phyloP scores from a whole-genome alignment of 2,888 invertebrate genomes.

The Brenthis ino region DNA sequence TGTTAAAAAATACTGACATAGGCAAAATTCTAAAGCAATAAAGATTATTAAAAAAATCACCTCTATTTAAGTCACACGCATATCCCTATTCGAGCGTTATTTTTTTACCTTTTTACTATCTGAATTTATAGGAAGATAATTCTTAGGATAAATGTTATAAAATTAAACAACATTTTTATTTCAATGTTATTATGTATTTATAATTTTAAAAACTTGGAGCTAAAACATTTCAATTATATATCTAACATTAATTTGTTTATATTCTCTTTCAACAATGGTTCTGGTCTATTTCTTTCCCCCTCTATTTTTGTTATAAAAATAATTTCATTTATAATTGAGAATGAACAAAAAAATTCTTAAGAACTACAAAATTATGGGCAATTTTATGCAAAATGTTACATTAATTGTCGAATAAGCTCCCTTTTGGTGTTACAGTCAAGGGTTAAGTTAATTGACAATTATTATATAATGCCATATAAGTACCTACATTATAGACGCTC shows the following conservation, averaged over 20 bases:
- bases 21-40: too few species aligned
- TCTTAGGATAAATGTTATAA: not conserved
- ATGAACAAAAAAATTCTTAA: slow-evolving; percentile 47
- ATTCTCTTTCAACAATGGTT: slow-evolving; percentile 57
- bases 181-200: slow-evolving; percentile 70
- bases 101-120: too few species aligned
- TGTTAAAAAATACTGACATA: too few species aligned
- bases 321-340: slow-evolving; percentile 60
- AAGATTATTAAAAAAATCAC: too few species aligned
- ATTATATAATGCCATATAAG: slow-evolving; percentile 30
- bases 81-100: not conserved
- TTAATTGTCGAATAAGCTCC: slow-evolving; percentile 34
- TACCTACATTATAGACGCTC: slow-evolving; percentile 22
- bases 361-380: slow-evolving; percentile 47
- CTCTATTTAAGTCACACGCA: not conserved
- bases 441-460: slow-evolving; percentile 40
- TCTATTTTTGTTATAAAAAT: slow-evolving; percentile 72
- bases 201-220: slow-evolving; percentile 75
- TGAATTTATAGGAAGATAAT: too few species aligned
- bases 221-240: slow-evolving; percentile 73
- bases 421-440: slow-evolving; percentile 27
- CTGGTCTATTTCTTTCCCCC: slow-evolving; percentile 51
- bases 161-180: slow-evolving; percentile 45
- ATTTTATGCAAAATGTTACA: slow-evolving; percentile 37
- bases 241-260: slow-evolving; percentile 60